Base-by-base conservation (phyloP, 2,113 vertebrate species). In the Nothoprocta pentlandii region DNA sequence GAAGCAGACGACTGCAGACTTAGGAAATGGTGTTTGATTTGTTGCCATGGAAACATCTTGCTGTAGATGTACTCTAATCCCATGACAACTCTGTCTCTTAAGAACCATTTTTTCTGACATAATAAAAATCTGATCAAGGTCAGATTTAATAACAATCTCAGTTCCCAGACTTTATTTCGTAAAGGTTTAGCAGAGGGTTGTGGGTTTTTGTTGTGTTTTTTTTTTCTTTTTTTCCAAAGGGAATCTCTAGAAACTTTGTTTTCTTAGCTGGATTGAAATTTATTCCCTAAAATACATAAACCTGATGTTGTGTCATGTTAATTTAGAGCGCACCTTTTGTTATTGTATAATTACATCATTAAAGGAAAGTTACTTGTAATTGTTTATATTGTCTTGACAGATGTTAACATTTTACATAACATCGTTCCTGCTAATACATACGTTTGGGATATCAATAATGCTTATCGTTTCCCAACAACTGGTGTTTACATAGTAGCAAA, bases 41-140 rank as follows among this genome's bases (percentile, higher is more conserved):
- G 98, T 98, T 98, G 95, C 98, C 98, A 98, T 98, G 97, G 98
- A 97, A 98, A 98, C 98, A 77, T 96, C 96, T 97, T 92, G 66
- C 97, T 97, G 97, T 97, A 98, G 97, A 97, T 98, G 98, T 98
- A 97, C 98, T 98, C 96, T 98, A 98, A 98, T 98, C 97, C 97
- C 98, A 98, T 96, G 97, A 98, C 97, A 98, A 98, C 97, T 97
- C 97, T 97, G 95, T 97, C 98, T 97, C 96, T 97, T 97, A 97
- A 97, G 96, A 97, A 97, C 96, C 94, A 95, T 97, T 98, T 97
- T 97, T 97, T 97, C 97, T 97, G 97, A 97, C 97, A 98, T 98
- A 98, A 98, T 98, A 98, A 98, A 97, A 98, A 98, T 97, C 97
- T 97, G 96, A 98, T 98, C 98, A 98, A 98, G 98, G 97, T 98